phyloP scores from a whole-genome alignment of 2,888 invertebrate genomes.

The Pyrgus malvae region DNA sequence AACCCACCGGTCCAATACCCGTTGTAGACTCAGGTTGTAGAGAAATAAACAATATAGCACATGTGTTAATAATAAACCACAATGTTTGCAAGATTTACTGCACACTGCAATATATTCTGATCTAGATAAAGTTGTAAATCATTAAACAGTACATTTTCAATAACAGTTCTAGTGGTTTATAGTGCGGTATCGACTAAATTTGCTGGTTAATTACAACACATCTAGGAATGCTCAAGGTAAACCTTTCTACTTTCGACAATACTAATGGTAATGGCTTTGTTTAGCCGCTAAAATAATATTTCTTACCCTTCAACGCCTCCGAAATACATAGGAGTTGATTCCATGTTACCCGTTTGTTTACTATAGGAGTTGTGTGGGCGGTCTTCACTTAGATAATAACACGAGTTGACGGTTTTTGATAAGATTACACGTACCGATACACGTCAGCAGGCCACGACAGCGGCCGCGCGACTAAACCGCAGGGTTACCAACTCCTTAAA shows the following conservation, averaged over 20 bases:
- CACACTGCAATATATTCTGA: slow-evolving; percentile 9
- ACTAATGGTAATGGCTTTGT: slow-evolving; percentile 30
- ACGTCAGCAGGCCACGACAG: slow-evolving; percentile 44
- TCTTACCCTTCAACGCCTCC: slow-evolving; percentile 75
- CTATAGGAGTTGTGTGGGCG: slow-evolving; percentile 33
- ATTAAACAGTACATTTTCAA: background rate
- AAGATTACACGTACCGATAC: slow-evolving; percentile 33
- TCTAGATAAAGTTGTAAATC: slow-evolving; percentile 31
- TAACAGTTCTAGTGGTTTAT: background rate
- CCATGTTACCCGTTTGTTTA: slow-evolving; percentile 38
- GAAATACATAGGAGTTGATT: slow-evolving; percentile 53
- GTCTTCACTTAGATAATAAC: slow-evolving; percentile 33
- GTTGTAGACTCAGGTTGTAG: too few species aligned
- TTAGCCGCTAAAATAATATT: slow-evolving; percentile 2
- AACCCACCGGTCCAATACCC: slow-evolving; percentile 1
- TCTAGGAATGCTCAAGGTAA: slow-evolving; percentile 63
- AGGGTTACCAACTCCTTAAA: too few species aligned
- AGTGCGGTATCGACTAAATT: slow-evolving; percentile 4
- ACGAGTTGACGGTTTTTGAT: slow-evolving; percentile 33
- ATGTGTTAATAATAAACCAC: slow-evolving; percentile 6
- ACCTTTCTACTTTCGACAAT: slow-evolving; percentile 67
- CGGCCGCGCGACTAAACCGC: slow-evolving; percentile 46
- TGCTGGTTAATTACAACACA: slow-evolving; percentile 44
- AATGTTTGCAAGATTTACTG: background rate
- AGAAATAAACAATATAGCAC: slow-evolving; percentile 20